A percentile compares a stretch with the other conserved stretches of the same genome.
Conservation (phyloP, 2,888 invertebrate genomes). For the Nipponacmea schrenckii region DNA sequence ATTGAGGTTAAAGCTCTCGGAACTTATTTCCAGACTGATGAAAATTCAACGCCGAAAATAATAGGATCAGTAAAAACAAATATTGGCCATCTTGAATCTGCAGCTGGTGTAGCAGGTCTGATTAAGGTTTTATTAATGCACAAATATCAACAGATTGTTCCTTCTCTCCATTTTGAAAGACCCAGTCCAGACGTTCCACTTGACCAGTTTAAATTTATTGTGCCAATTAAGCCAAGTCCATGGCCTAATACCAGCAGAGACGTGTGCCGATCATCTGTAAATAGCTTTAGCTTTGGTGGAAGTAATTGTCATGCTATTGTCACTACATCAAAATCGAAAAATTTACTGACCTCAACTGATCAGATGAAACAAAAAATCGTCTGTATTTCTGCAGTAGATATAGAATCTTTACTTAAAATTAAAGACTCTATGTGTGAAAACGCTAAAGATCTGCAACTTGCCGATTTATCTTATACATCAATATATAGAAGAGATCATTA, state of each 20-base stretch:
- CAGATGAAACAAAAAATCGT: not conserved
- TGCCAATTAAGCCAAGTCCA: slow-evolving; percentile 5
- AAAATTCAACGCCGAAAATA: slow-evolving; percentile 4
- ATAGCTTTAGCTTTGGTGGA: slow-evolving; percentile 46
- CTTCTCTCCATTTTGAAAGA: slow-evolving; percentile 34
- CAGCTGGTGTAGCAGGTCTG: slow-evolving; percentile 48
- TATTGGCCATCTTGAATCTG: slow-evolving; percentile 52
- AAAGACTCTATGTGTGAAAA: not conserved
- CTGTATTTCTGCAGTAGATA: not conserved
- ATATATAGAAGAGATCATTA: slow-evolving; percentile 23
- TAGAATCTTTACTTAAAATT: not conserved
- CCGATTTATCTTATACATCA: slow-evolving; percentile 13
- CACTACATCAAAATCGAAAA: not conserved
- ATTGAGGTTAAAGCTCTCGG: slow-evolving; percentile 40
- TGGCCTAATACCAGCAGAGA: slow-evolving; percentile 1
- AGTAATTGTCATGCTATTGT: slow-evolving; percentile 41
- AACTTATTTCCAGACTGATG: slow-evolving; percentile 27
- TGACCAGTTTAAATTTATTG: slow-evolving; percentile 12
- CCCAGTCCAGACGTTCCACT: slow-evolving; percentile 27
- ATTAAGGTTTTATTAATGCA: slow-evolving; percentile 53
- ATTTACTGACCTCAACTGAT: not conserved
- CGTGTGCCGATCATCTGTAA: slow-evolving; percentile 21
- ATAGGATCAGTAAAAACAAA: slow-evolving; percentile 55
- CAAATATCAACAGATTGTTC: slow-evolving; percentile 41
- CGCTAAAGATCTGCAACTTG: not conserved